Percentiles rank a stretch among this genome's conserved stretches.
Conservation (phyloP, 2,797 vertebrate species). For the Hozukius guyotensis region DNA sequence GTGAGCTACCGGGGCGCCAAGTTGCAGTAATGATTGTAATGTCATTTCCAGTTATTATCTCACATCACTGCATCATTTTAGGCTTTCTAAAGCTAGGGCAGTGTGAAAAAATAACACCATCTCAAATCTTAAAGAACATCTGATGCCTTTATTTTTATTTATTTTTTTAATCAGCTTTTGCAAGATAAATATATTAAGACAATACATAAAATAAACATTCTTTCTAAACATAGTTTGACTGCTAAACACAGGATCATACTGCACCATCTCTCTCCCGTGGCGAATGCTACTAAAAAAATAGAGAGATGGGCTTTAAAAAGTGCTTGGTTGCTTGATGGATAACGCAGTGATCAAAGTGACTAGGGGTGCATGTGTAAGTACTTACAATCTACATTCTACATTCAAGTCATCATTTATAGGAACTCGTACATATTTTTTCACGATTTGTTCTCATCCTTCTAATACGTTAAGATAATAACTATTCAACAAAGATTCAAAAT, state of each 20-base stretch:
- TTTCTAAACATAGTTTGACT: constrained; percentile 35
- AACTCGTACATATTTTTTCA: not conserved
- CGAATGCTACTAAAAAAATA: not conserved
- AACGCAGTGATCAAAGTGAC: constrained; percentile 10
- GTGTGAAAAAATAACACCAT: not conserved
- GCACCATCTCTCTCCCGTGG: not conserved
- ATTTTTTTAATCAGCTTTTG: not conserved
- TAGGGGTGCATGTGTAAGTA: not conserved
- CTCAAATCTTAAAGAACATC: constrained; percentile 16
- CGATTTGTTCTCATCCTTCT: not conserved
- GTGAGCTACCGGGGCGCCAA: no score
- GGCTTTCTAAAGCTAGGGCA: not conserved
- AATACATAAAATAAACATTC: constrained; percentile 43
- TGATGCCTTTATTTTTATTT: constrained; percentile 58
- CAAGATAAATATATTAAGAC: constrained; percentile 37
- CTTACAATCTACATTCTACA: not conserved
- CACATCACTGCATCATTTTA: not conserved
- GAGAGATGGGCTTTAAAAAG: constrained; percentile 26
- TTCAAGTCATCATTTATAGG: not conserved
- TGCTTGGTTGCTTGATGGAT: constrained; percentile 24
- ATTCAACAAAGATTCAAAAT: constrained; percentile 1
- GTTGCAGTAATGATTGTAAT: not conserved
- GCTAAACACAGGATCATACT: constrained; percentile 1
- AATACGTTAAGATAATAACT: not conserved
- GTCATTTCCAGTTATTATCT: not conserved